Evolutionary conservation across 2,113 vertebrate genomes (phyloP).

Genomic region (Hyaena hyaena): DNA sequence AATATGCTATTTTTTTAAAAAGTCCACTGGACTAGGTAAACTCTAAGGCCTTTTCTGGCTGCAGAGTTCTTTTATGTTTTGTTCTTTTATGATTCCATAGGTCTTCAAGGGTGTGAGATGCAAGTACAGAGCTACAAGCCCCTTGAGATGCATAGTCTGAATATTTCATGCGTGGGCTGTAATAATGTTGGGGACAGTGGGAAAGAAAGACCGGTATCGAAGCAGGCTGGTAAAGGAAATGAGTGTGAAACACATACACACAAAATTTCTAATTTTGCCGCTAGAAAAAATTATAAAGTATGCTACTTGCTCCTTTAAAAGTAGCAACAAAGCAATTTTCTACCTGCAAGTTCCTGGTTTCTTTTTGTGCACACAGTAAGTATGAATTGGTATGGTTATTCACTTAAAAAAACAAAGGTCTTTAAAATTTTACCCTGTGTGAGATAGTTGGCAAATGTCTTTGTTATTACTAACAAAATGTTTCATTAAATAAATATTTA

Average conservation of each 20-base stretch:
- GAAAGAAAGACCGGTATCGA: not conserved
- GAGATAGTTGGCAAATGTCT: conserved; percentile 22
- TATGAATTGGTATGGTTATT: conserved; percentile 39
- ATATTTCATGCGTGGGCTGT: conserved; percentile 29
- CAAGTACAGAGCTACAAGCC: not conserved
- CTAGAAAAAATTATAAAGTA: conserved; percentile 31
- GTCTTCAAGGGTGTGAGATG: conserved; percentile 27
- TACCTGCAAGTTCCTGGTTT: conserved; percentile 13
- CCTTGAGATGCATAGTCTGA: conserved; percentile 32
- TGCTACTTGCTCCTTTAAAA: conserved; percentile 17
- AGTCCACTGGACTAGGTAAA: not conserved
- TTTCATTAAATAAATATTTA: conserved; percentile 21
- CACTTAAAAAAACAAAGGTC: not conserved
- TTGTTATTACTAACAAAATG: conserved; percentile 53
- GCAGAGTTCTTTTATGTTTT: not conserved
- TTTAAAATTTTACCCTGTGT: conserved; percentile 26
- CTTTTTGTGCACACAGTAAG: conserved; percentile 25
- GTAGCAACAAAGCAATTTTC: not conserved
- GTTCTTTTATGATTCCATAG: conserved; percentile 30
- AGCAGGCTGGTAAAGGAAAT: conserved; percentile 53
- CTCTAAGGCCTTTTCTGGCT: conserved; percentile 18
- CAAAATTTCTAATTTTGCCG: conserved; percentile 10
- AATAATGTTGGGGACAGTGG: conserved; percentile 10
- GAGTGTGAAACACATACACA: not conserved
- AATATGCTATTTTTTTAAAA: not conserved